Percentiles rank a stretch among this genome's conserved stretches.
phyloP scores from a whole-genome alignment of 23 tunicate genomes.

The Botrylloides violaceus region DNA sequence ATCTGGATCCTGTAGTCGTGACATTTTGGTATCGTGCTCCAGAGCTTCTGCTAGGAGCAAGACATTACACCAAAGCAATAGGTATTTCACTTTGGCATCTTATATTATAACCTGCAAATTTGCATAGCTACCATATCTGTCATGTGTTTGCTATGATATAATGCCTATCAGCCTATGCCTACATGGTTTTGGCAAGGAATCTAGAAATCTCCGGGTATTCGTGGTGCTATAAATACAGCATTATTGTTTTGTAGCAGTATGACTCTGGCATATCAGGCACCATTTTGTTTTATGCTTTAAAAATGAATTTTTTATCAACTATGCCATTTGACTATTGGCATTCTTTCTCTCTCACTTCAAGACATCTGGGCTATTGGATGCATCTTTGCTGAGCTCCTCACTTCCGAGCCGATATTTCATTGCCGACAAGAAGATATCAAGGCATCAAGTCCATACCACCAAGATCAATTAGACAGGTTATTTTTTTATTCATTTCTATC shows the following conservation, averaged over 20 bases:
- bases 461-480: slow-evolving; percentile 86
- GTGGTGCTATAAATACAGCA: too few relatives aligned
- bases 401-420: slow-evolving; percentile 98
- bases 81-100: slow-evolving; percentile 22
- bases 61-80: slow-evolving; percentile 98
- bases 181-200: too few relatives aligned
- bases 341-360: too few relatives aligned
- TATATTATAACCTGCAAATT: background rate
- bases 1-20: slow-evolving; percentile 96
- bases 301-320: too few relatives aligned
- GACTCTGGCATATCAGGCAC: too few relatives aligned
- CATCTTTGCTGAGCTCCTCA: slow-evolving; percentile 93
- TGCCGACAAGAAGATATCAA: slow-evolving; percentile 96
- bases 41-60: slow-evolving; percentile 87
- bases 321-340: too few relatives aligned
- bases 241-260: too few relatives aligned
- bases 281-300: too few relatives aligned
- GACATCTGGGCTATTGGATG: slow-evolving; percentile 99
- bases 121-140: too few relatives aligned
- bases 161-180: too few relatives aligned
- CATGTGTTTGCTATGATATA: too few relatives aligned
- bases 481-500: background rate
- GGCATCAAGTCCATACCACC: slow-evolving; percentile 93
- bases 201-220: too few relatives aligned
- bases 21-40: slow-evolving; percentile 99